phyloP scores from a whole-genome alignment of 1,140 invertebrate genomes.

The Brachionus rotundiformis region DNA sequence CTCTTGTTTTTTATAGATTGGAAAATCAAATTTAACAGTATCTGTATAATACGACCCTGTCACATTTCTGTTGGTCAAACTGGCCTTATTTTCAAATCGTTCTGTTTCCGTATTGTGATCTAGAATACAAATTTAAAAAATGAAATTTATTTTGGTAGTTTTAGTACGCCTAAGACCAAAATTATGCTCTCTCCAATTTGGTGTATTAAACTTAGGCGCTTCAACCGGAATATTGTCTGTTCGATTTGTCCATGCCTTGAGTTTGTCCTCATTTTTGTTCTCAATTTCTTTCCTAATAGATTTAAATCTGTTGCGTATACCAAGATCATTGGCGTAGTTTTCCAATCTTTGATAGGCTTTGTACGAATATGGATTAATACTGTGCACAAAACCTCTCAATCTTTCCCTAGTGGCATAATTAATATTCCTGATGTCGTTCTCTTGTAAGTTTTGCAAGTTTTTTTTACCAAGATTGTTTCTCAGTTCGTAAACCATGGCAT shows the following conservation, averaged over 20 bases:
- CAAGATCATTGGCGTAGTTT: conserved; percentile 31
- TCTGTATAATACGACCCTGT: conserved; percentile 11
- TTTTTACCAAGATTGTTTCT: conserved; percentile 35
- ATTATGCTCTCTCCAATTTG: conserved; percentile 37
- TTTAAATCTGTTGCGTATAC: neutral
- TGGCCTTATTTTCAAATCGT: conserved; percentile 31
- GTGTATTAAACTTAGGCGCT: conserved; percentile 28
- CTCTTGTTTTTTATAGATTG: conserved; percentile 5
- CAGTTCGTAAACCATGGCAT: conserved; percentile 18
- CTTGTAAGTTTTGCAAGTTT: conserved; percentile 23
- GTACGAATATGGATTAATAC: conserved; percentile 17
- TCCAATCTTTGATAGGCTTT: conserved; percentile 13
- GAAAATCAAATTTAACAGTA: conserved; percentile 39
- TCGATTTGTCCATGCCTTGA: neutral
- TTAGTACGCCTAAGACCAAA: conserved; percentile 22
- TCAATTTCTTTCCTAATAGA: neutral
- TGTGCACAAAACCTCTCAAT: conserved; percentile 22
- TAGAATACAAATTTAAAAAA: neutral
- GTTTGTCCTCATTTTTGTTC: neutral
- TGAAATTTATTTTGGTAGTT: neutral
- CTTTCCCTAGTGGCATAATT: conserved; percentile 17
- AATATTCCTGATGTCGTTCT: conserved; percentile 18
- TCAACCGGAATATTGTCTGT: conserved; percentile 5
- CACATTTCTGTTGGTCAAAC: conserved; percentile 6
- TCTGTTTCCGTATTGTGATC: conserved; percentile 30